Conservation (phyloP, 2,113 vertebrate species). For the Aegithalos caudatus region DNA sequence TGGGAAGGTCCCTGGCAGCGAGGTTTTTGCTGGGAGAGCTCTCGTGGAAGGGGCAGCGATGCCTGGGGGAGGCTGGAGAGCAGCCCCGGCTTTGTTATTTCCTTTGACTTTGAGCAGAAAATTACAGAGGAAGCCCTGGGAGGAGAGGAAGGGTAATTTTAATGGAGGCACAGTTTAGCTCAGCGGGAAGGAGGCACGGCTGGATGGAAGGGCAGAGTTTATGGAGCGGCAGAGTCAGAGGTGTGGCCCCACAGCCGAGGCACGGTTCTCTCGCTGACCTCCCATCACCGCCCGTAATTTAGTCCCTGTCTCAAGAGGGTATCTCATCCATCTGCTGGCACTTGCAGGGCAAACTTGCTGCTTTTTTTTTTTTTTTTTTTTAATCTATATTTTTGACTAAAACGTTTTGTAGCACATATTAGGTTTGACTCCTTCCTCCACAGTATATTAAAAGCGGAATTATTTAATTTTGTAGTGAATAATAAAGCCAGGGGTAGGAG, state of each 20-base stretch:
- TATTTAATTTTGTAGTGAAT: background rate
- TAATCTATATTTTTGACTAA: background rate
- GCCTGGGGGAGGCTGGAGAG: background rate
- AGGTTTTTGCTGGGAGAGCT: background rate
- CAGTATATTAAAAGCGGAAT: background rate
- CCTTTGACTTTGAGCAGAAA: background rate
- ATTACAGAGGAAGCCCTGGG: background rate
- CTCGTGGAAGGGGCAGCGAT: accelerated
- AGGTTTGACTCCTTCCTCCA: background rate
- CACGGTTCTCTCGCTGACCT: background rate
- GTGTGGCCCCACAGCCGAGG: background rate
- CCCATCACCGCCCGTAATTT: background rate
- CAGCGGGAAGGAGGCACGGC: background rate
- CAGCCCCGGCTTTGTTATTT: background rate
- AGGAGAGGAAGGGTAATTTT: background rate
- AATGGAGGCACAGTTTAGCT: background rate
- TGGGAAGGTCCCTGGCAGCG: background rate
- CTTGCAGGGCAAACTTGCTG: background rate
- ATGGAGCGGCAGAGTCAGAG: background rate
- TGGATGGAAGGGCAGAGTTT: background rate
- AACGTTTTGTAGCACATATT: background rate
- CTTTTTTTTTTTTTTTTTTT: no score
- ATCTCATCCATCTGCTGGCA: background rate
- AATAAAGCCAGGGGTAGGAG: background rate
- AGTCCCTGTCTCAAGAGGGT: background rate